These are phyloP conservation scores for Bimastos eiseni DNA, from an alignment of 2,888 invertebrate species.

Conservation along the genomic window DNA sequence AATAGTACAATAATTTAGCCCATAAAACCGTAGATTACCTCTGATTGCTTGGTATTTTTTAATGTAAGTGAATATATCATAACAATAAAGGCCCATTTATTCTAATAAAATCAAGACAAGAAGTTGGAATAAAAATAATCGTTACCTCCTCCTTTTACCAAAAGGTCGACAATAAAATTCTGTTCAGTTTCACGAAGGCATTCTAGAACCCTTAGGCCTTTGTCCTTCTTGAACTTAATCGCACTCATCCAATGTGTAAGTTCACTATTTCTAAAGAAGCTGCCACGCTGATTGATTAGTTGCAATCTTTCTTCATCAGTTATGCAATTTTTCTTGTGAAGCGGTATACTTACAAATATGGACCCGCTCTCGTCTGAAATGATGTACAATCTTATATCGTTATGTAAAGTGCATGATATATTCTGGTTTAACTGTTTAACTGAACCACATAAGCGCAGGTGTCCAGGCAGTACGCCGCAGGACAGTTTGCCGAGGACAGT, in stretches of 20 bases:
- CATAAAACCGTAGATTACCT: no score
- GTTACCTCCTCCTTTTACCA: background rate
- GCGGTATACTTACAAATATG: background rate
- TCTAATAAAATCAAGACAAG: background rate
- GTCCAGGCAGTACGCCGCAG: no score
- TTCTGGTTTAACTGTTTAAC: no score
- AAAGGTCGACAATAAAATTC: background rate
- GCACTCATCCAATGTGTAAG: background rate
- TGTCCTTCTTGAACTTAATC: background rate
- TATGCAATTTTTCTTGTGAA: background rate
- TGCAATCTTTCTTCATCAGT: background rate
- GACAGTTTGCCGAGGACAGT: no score
- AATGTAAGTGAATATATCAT: no score
- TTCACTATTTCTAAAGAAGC: background rate
- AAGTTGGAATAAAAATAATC: background rate
- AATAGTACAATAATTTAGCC: no score
- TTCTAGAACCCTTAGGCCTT: background rate
- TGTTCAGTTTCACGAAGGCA: background rate
- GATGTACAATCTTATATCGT: no score
- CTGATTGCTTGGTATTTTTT: no score
- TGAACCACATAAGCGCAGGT: no score
- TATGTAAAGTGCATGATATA: no score
- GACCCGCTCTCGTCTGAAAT: no score
- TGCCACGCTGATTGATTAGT: background rate
- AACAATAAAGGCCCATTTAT: background rate